A percentile compares a stretch with the other conserved stretches of the same genome.
These are phyloP conservation scores for Acridotheres tristis DNA, from an alignment of 2,797 vertebrate genomes.

Conservation along the genomic window DNA sequence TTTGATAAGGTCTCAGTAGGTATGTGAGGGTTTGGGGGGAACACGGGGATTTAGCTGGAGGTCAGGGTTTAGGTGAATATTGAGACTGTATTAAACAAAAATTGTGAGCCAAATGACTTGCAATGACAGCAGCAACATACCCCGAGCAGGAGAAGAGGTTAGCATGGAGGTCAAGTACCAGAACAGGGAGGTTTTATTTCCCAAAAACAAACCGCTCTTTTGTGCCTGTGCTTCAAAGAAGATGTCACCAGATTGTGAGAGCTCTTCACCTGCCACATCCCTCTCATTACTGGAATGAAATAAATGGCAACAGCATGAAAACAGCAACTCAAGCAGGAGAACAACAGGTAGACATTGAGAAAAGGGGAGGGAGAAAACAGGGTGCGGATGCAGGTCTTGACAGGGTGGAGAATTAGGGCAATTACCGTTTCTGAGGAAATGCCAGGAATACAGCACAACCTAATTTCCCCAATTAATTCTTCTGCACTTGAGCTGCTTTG, in stretches of 20 bases:
- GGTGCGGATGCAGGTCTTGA: constrained; percentile 12
- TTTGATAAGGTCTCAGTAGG: not conserved
- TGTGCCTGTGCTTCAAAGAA: constrained; percentile 32
- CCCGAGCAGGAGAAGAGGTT: not conserved
- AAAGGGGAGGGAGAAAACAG: not conserved
- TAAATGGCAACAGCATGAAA: constrained; percentile 54
- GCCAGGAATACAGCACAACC: constrained; percentile 51
- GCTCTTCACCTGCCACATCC: constrained; percentile 59
- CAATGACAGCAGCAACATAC: not conserved
- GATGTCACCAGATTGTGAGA: constrained; percentile 36
- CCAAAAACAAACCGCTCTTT: constrained; percentile 32
- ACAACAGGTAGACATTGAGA: constrained; percentile 23
- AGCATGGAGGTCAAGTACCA: not conserved
- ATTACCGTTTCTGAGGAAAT: constrained; percentile 55
- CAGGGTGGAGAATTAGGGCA: constrained; percentile 43
- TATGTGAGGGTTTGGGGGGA: not conserved
- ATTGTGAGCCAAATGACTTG: constrained; percentile 4
- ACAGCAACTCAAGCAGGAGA: constrained; percentile 56
- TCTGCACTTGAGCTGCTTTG: constrained; percentile 44
- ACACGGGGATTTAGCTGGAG: not conserved
- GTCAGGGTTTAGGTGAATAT: not conserved
- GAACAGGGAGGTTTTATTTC: constrained; percentile 25
- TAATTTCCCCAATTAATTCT: constrained; percentile 73
- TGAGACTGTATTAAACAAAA: constrained; percentile 5
- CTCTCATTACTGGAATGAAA: constrained; percentile 56